Base-by-base conservation (phyloP, 1,140 invertebrate genomes). In the Drosophila neocordata region DNA sequence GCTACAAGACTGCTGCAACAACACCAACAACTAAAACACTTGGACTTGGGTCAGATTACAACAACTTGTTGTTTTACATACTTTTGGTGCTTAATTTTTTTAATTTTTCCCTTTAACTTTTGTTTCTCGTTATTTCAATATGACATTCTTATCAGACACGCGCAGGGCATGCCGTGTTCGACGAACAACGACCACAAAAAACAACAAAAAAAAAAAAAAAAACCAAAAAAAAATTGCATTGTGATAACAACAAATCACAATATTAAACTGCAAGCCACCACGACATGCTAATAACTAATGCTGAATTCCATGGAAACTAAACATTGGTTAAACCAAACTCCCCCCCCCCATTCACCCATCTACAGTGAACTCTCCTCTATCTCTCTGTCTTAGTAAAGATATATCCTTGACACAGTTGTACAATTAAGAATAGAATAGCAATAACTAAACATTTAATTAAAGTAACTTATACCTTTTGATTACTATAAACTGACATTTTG, bases 181-280 rank as follows among this genome's bases (percentile, higher is more conserved):
- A 59, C 35, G 13, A 53, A 52, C 61, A 69, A 67, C 60, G 56
- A 34, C 51, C 27, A 20, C 55, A 75, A 63, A 37, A 77, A 58
- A 41, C 24, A 44, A n/a, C n/a, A n/a, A n/a, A n/a, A n/a, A n/a
- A n/a, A n/a, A n/a, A n/a, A n/a, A n/a, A n/a, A n/a, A n/a, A 24
- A 1, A 24, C 22, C 60, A 51, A 61, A 61, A 64, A 73, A 69
- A 79, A 58, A 60, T 38, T 37, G 52, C 51, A 59, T 22, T 13
- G 58, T 53, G 69, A 70, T 77, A 74, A 74, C n/a, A 59, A 41
- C 48, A 74, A 74, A 73, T 73, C 63, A 69, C 62, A 56, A 59
- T 38, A 74, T 57, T 65, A 67, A 63, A 63, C 38, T 48, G 58
- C 61, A 60, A 63, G 27, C 22, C 27, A 41, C 15, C 37, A 62